These are phyloP conservation scores for Xyrauchen texanus DNA, from an alignment of 2,113 vertebrate species.

Conservation along the genomic window DNA sequence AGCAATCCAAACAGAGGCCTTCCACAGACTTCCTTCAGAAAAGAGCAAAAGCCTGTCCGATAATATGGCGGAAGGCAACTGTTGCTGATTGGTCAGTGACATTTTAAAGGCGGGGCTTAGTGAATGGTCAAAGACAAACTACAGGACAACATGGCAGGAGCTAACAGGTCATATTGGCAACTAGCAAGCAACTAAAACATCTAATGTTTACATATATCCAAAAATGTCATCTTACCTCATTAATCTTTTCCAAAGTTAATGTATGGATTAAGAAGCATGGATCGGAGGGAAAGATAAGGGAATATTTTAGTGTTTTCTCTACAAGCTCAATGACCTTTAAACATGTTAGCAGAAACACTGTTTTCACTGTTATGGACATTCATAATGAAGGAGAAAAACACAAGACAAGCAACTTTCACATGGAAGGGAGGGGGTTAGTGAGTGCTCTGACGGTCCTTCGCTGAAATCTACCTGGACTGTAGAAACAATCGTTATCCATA, in stretches of 20 bases:
- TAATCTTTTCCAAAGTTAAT: slow-evolving; percentile 61
- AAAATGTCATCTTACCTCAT: slow-evolving; percentile 58
- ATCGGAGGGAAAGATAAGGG: slow-evolving; percentile 56
- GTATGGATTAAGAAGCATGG: slow-evolving; percentile 59
- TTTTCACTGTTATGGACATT: background rate
- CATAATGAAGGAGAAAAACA: slow-evolving; percentile 31
- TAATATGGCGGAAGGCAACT: too few relatives aligned
- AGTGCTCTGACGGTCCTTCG: slow-evolving; percentile 49
- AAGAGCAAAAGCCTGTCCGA: too few relatives aligned
- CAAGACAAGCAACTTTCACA: slow-evolving; percentile 44
- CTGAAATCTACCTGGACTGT: slow-evolving; percentile 47
- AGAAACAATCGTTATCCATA: slow-evolving; percentile 63
- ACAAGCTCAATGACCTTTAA: too few relatives aligned
- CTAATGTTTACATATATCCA: slow-evolving; percentile 51
- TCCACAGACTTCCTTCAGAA: too few relatives aligned
- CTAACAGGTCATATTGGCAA: slow-evolving; percentile 40
- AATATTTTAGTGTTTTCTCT: slow-evolving; percentile 54
- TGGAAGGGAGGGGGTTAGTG: slow-evolving; percentile 3
- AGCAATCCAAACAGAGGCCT: too few relatives aligned
- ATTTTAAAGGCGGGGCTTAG: background rate
- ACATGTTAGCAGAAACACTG: background rate
- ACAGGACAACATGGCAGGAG: slow-evolving; percentile 8
- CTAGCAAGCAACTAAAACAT: slow-evolving; percentile 53
- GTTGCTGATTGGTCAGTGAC: background rate
- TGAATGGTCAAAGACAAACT: slow-evolving; percentile 1